Percentiles rank a stretch among this genome's conserved stretches.
These are phyloP conservation scores for Pyrocephalus nanus DNA, from an alignment of 2,797 vertebrate genomes.

Conservation along the genomic window DNA sequence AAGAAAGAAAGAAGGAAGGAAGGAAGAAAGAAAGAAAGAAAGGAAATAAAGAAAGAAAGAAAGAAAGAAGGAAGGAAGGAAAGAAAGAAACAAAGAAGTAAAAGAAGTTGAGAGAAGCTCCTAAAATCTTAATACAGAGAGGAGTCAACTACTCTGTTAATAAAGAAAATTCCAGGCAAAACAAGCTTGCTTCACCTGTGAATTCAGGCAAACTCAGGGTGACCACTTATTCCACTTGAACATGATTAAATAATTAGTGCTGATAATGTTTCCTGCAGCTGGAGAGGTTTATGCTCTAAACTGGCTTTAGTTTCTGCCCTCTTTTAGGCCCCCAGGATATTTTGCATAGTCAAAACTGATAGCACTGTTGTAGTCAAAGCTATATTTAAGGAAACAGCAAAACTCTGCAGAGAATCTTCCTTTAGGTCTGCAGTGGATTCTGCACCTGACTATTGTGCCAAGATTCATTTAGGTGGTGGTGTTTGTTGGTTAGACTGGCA, in stretches of 20 bases:
- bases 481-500: background rate
- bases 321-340: background rate
- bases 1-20: too few species aligned
- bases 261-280: conserved; percentile 11
- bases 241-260: background rate
- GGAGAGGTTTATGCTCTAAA: background rate
- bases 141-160: background rate
- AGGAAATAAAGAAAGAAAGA: too few species aligned
- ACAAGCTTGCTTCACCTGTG: background rate
- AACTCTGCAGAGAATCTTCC: background rate
- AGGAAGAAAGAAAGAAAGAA: too few species aligned
- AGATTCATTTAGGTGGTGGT: background rate
- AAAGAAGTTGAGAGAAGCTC: background rate
- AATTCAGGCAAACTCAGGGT: background rate
- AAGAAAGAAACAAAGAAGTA: too few species aligned
- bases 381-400: background rate
- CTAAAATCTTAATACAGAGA: background rate
- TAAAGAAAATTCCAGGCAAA: background rate
- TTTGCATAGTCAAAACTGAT: conserved; percentile 7
- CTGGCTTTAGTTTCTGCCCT: background rate
- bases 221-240: background rate
- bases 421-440: background rate
- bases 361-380: background rate
- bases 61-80: too few species aligned
- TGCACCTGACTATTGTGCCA: background rate